Evolutionary conservation across 2,113 vertebrate species (phyloP), one percentile per base, ranked within the genome.

Genomic region (Monopterus albus): DNA sequence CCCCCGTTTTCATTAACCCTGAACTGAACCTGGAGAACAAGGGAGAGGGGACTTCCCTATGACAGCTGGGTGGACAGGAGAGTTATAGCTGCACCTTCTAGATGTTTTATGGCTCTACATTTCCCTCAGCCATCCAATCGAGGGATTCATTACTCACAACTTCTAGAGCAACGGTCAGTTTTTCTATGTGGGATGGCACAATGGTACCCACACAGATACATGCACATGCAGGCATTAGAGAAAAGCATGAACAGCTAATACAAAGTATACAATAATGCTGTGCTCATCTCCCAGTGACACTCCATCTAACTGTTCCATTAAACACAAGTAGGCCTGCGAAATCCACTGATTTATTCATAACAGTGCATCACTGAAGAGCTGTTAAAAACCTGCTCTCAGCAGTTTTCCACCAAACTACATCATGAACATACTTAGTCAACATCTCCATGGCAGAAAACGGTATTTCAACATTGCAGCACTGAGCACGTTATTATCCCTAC

Each of bases 1-100:
- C 55, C 39, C 73, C 69, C 50, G 78, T 87, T 87, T 84, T 85
- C 79, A 84, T 82, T 85, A 81, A 85, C 80, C 79, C 75, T 73
- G 59, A 77, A 79, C 65, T 86, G 83, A 87, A 86, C 81, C 60
- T 75, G 66, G 50, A 63, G 68, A 78, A 79, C 42, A 78, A 69
- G 33, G 66, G 39, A 77, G 49, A 66, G 45, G 47, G 46, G 62
- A 55, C 33, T 77, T 74, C 20, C 43, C 38, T 26, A 26, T 76
- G 81, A 71, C 57, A 61, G 61, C 58, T 65, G 49, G 52, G 57
- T 40, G 62, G 62, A 68, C 62, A 25, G 43, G 23, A 46, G 20
- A 81, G 68, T 75, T 83, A 87, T 50, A 55, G 46, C 28, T 11
- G 4, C 11, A 23, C 72, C 62, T 80, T 52, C 33, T 13, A n/a